Conservation (phyloP, 2,797 vertebrate genomes). For the Schizopygopsis pylzovi region DNA sequence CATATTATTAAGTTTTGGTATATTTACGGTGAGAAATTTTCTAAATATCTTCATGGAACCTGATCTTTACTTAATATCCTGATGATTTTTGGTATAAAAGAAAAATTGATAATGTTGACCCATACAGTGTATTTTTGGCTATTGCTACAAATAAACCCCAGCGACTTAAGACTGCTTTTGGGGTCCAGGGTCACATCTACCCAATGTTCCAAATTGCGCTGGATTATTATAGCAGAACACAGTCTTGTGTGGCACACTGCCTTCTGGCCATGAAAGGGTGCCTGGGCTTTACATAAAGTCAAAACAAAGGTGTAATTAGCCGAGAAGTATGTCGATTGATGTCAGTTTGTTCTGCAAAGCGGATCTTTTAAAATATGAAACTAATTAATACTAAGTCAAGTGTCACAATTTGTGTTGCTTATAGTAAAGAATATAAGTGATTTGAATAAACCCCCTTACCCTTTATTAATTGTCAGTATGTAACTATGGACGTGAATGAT, state of each 20-base stretch:
- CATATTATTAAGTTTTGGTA: too few species aligned
- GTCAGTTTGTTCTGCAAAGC: neutral
- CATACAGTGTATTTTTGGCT: too few species aligned
- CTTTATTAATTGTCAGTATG: neutral
- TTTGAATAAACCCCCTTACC: neutral
- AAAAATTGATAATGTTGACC: too few species aligned
- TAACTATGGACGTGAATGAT: neutral
- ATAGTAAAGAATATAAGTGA: neutral
- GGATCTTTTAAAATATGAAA: neutral
- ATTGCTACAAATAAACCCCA: too few species aligned
- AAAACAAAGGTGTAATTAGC: constrained; percentile 15
- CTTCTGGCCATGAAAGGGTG: constrained; percentile 12
- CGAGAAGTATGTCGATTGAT: neutral
- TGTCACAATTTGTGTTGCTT: neutral
- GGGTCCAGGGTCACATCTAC: neutral
- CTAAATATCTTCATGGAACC: too few species aligned
- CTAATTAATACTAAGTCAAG: neutral
- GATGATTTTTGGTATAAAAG: too few species aligned
- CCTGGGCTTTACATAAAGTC: neutral
- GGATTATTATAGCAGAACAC: constrained; percentile 40
- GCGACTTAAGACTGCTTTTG: too few species aligned
- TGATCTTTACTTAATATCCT: too few species aligned
- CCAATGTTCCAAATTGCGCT: constrained; percentile 29
- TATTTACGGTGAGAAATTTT: too few species aligned
- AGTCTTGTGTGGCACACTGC: constrained; percentile 29